Evolutionary conservation across 2,113 vertebrate species (phyloP).

Genomic region (Heteronetta atricapilla): DNA sequence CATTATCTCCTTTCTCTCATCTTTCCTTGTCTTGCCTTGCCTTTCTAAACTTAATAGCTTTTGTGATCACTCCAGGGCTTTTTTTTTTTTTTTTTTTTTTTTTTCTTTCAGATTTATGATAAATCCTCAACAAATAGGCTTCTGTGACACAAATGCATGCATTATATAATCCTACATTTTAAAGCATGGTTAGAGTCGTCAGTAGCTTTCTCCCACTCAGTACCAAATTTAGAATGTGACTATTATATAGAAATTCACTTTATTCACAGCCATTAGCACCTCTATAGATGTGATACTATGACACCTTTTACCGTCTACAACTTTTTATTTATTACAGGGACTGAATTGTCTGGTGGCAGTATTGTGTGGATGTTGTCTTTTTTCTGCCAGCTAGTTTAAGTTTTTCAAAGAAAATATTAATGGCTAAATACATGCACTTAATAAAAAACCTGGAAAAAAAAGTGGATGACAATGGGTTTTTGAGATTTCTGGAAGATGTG

Average conservation of each 20-base stretch:
- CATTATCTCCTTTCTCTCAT: background rate
- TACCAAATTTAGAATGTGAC: background rate
- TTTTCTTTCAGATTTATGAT: background rate
- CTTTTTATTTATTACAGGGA: background rate
- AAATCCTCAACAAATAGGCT: background rate
- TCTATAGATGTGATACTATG: background rate
- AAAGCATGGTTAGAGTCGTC: background rate
- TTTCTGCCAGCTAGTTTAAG: background rate
- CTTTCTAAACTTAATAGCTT: background rate
- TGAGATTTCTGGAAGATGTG: background rate
- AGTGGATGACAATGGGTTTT: background rate
- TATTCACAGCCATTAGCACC: background rate
- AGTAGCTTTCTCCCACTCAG: slow-evolving; percentile 23
- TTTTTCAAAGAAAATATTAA: background rate
- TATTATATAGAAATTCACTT: background rate
- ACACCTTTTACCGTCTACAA: background rate
- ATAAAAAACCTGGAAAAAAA: background rate
- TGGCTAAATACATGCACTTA: background rate
- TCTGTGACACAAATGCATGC: background rate
- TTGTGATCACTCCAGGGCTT: background rate
- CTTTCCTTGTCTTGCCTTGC: background rate
- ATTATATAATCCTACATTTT: slow-evolving; percentile 9
- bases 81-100: background rate
- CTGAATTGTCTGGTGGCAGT: background rate
- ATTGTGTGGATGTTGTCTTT: background rate